Evolutionary conservation across 2,113 vertebrate species (phyloP), one percentile per base, ranked within the genome.

Genomic region (Rhinichthys klamathensis): DNA sequence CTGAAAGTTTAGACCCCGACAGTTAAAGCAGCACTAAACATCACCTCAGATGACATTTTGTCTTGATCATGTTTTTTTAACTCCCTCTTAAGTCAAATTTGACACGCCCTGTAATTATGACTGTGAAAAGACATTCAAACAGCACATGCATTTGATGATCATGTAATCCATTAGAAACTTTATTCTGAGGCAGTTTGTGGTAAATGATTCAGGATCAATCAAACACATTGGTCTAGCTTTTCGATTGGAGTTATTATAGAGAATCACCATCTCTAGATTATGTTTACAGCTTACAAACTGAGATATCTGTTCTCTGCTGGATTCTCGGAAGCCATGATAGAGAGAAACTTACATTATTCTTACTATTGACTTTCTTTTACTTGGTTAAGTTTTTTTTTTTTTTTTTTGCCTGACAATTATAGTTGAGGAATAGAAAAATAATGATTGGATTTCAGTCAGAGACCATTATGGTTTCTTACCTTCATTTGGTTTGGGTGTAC

Each of bases 31-130:
- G 11, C 0, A n/a, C 75, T 74, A 78, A 76, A 32, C 69, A 41
- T 78, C 46, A 38, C 83, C 46, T 84, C 74, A 78, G 46, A 78
- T 84, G 6, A 78, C 74, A 69, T 84, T 84, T 69, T 84, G 9
- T 25, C 32, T 80, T 85, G 15, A 85, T 79, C 49, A 23, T 70
- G 27, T 72, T 54, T 84, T 30, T 72, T 56, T 7, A 41, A 30
- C 60, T 49, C 23, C 3, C 25, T 58, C 23, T 84, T 49, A 85
- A 85, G 49, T 44, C 15, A 72, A 80, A 85, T 58, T 32, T 12
- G 77, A 79, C 84, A 79, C 58, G 15, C 7, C 51, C 32, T 23
- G 46, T 84, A 70, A 84, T 84, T 67, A 78, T 67, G 7, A 38
- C 30, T 56, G 30, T 38, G 51, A 77, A 84, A 84, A 67, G 32